A percentile compares a stretch with the other conserved stretches of the same genome.
phyloP scores from a whole-genome alignment of 2,113 vertebrate genomes.

The Loxodonta africana region DNA sequence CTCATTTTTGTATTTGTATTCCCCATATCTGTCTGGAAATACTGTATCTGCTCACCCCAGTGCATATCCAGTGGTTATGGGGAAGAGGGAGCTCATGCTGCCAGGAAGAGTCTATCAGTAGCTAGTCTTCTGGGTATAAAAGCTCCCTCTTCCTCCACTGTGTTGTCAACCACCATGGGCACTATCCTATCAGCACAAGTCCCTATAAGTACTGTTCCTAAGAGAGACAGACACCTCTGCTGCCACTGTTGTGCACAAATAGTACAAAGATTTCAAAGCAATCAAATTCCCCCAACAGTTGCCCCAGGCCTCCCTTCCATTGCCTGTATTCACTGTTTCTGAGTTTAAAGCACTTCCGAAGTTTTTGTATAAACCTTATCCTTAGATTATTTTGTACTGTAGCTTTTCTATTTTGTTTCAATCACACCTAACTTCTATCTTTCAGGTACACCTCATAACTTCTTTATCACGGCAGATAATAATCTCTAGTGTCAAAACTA shows the following conservation, averaged over 20 bases:
- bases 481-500: background rate
- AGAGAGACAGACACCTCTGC: background rate
- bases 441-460: conserved; percentile 33
- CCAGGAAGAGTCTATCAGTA: background rate
- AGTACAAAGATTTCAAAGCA: background rate
- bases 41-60: background rate
- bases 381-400: background rate
- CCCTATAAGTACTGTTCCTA: background rate
- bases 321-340: background rate
- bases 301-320: background rate
- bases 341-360: background rate
- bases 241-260: background rate
- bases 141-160: background rate
- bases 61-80: background rate
- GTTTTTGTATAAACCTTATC: background rate
- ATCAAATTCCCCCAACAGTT: background rate
- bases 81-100: background rate
- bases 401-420: background rate
- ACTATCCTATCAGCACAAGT: background rate
- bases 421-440: background rate
- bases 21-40: background rate
- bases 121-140: background rate
- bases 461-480: conserved; percentile 16
- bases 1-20: background rate
- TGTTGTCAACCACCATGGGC: background rate